Evolutionary conservation across 1,140 invertebrate genomes (phyloP).

Genomic region (Idris sp.): DNA sequence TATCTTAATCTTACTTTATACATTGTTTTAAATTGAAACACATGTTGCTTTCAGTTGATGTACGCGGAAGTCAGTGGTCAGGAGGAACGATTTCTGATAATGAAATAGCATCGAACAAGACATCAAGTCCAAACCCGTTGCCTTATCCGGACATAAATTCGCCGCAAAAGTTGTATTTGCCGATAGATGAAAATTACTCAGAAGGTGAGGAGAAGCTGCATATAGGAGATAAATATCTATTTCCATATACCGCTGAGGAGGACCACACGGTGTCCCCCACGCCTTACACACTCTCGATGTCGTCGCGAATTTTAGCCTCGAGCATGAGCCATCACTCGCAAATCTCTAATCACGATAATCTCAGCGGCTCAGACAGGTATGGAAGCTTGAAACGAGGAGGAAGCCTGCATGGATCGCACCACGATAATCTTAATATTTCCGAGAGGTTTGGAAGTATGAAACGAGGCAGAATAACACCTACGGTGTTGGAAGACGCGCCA

Average conservation of each 20-base stretch:
- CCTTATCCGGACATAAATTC: conserved; percentile 84
- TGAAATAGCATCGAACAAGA: conserved; percentile 82
- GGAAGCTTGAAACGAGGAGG: conserved; percentile 73
- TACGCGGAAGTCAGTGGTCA: conserved; percentile 86
- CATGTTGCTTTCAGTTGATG: conserved; percentile 76
- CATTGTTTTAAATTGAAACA: conserved; percentile 2
- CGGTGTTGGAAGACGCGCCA: conserved; percentile 69
- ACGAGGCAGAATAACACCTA: conserved; percentile 72
- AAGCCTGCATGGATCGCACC: conserved; percentile 73
- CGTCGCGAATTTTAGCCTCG: conserved; percentile 73
- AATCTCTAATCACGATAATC: conserved; percentile 76
- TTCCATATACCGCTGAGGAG: conserved; percentile 84
- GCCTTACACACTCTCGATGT: conserved; percentile 77
- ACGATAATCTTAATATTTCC: conserved; percentile 71
- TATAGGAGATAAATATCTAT: conserved; percentile 86
- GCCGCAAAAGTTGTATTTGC: conserved; percentile 78
- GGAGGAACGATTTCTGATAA: conserved; percentile 87
- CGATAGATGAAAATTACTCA: conserved; percentile 82
- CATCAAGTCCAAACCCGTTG: conserved; percentile 84
- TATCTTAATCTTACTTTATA: no score
- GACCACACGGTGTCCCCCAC: conserved; percentile 78
- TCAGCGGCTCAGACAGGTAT: conserved; percentile 73
- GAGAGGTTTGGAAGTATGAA: conserved; percentile 75
- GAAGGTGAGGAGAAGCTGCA: conserved; percentile 85
- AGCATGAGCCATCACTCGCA: conserved; percentile 79